Conservation (phyloP, 1,140 invertebrate genomes). For the Meloidogyne hapla region DNA sequence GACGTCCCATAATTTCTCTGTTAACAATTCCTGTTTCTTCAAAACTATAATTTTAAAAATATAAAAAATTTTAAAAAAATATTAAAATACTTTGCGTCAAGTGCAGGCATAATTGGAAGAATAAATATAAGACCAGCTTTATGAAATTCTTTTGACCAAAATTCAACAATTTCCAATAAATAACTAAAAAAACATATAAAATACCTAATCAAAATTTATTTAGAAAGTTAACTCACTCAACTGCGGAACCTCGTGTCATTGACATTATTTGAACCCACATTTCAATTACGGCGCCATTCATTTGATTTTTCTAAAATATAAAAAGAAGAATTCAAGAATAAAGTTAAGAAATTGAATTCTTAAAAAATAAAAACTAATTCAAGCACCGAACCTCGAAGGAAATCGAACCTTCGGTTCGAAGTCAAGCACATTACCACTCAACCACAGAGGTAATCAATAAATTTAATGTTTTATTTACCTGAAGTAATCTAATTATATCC, state of each 20-base stretch:
- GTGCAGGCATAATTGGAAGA: slow-evolving; percentile 42
- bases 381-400: too few species aligned
- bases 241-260: slow-evolving; percentile 31
- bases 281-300: slow-evolving; percentile 59
- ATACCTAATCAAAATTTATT: too few species aligned
- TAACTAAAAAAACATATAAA: slow-evolving; percentile 31
- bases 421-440: too few species aligned
- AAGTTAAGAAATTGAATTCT: too few species aligned
- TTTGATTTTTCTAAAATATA: slow-evolving; percentile 53
- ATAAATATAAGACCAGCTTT: slow-evolving; percentile 41
- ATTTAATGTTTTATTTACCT: slow-evolving; percentile 38
- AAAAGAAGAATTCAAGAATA: not conserved
- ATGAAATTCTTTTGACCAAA: slow-evolving; percentile 39
- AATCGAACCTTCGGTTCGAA: too few species aligned
- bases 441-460: not conserved
- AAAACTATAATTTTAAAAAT: slow-evolving; percentile 27
- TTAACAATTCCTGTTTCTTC: slow-evolving; percentile 45
- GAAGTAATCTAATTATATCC: slow-evolving; percentile 49
- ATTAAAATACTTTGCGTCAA: slow-evolving; percentile 36
- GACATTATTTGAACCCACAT: slow-evolving; percentile 57
- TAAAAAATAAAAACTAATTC: too few species aligned
- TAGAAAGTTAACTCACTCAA: slow-evolving; percentile 19
- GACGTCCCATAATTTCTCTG: slow-evolving; percentile 16
- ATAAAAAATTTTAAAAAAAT: not conserved
- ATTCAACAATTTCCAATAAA: slow-evolving; percentile 39